phyloP scores from a whole-genome alignment of 2,113 vertebrate species.

The Marcusenius ussheri region DNA sequence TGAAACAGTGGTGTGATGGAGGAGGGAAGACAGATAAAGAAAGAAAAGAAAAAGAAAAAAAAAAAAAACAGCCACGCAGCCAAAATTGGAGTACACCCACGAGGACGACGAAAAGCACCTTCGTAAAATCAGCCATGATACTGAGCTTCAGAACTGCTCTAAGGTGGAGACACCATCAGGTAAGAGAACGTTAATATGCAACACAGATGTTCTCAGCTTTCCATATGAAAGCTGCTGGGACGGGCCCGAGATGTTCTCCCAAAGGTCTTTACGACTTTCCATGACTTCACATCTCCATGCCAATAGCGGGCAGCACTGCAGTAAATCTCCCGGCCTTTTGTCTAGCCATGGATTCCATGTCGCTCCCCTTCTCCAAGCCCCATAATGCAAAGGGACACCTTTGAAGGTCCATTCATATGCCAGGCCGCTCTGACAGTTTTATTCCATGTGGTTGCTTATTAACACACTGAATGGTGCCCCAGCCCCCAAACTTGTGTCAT shows the following conservation, averaged over 20 bases:
- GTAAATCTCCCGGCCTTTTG: slow-evolving; percentile 49
- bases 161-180: slow-evolving; percentile 14
- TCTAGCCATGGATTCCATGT: slow-evolving; percentile 46
- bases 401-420: slow-evolving; percentile 59
- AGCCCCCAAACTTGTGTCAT: slow-evolving; percentile 50
- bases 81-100: not conserved
- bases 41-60: not conserved
- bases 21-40: not conserved
- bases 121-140: not conserved
- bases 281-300: slow-evolving; percentile 48
- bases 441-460: slow-evolving; percentile 67
- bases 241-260: slow-evolving; percentile 27
- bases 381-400: slow-evolving; percentile 45
- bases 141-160: not conserved
- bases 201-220: slow-evolving; percentile 35
- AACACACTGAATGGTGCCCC: slow-evolving; percentile 61
- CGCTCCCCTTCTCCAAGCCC: slow-evolving; percentile 26
- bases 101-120: not conserved
- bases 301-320: slow-evolving; percentile 44
- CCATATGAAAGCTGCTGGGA: slow-evolving; percentile 36
- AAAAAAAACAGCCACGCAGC: not conserved
- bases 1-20: not conserved
- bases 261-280: slow-evolving; percentile 11
- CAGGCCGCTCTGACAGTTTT: slow-evolving; percentile 56
- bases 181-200: slow-evolving; percentile 15